phyloP scores from a whole-genome alignment of 1,140 invertebrate species.

The Tenebrio molitor region DNA sequence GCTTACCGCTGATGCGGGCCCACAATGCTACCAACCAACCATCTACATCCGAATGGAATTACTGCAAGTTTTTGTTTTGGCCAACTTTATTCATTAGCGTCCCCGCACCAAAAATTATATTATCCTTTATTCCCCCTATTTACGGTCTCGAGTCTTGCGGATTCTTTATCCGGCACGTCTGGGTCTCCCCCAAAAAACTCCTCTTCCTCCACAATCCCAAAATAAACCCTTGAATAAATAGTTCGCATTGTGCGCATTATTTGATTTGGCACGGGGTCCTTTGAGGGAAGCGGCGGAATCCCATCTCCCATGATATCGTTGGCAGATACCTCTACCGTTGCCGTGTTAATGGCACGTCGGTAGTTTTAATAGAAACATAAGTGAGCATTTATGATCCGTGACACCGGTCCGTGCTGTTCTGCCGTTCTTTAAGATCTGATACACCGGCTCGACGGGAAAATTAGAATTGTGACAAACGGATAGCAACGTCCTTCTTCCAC shows the following conservation, averaged over 20 bases:
- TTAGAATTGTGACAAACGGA: constrained; percentile 10
- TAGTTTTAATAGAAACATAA: constrained; percentile 67
- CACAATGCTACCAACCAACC: constrained; percentile 52
- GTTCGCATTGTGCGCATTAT: constrained; percentile 46
- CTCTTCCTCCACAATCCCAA: background rate
- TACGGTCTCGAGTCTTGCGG: too few relatives aligned
- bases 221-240: constrained; percentile 42
- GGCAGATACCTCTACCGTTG: constrained; percentile 55
- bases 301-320: constrained; percentile 53
- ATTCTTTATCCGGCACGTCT: too few relatives aligned
- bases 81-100: constrained; percentile 48
- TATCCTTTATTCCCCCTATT: too few relatives aligned
- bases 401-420: constrained; percentile 62
- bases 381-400: constrained; percentile 66
- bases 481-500: background rate
- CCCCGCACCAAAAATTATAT: too few relatives aligned
- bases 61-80: constrained; percentile 36
- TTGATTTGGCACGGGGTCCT: constrained; percentile 54
- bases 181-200: background rate
- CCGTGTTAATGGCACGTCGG: constrained; percentile 61
- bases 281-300: constrained; percentile 42
- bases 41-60: constrained; percentile 56
- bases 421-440: constrained; percentile 54
- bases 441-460: constrained; percentile 48
- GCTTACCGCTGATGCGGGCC: constrained; percentile 56